Base-by-base conservation (phyloP, 1,140 invertebrate species). In the Drosophila nebulosa region DNA sequence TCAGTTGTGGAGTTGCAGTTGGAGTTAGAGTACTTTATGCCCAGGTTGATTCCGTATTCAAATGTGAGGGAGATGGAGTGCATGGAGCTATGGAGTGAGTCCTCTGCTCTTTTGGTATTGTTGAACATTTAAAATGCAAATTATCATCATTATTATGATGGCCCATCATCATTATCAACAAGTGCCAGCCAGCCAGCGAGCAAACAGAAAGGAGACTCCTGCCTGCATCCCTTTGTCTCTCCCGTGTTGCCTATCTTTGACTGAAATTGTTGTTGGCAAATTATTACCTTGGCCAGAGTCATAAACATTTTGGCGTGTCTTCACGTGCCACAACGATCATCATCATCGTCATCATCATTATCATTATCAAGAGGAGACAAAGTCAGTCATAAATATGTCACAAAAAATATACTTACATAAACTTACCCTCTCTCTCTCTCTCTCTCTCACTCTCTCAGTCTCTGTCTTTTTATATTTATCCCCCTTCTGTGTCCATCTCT, bases 61-160 rank as follows among this genome's bases (percentile, higher is more conserved):
- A 88, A 88, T 86, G 78, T 72, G 69, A 26, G 52, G 69, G 57
- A 61, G 62, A 68, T 72, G 63, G 16, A 24, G 61, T 16, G 35
- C 18, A 18, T n/a, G 42, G 24, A 46, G 16, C 46, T 16, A 50
- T 32, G 14, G 53, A 27, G 57, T 7, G 27, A 14, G 35, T 61
- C n/a, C 21, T 35, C 62, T 64, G 67, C 60, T 62, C 70, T 68
- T 81, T 59, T 72, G 75, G 76, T 81, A 79, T 80, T 85, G 80
- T 86, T 64, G 83, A 79, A 84, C 83, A 88, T 88, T 88, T 89
- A 89, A 88, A 88, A 88, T 88, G 84, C 83, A 88, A 88, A 86
- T 86, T 83, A 86, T 86, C 83, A 78, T 86, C 81, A 86, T 86
- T 81, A 86, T 88, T 81, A 86, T 88, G 74, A 84, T 84, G 67